Evolutionary conservation across 2,888 invertebrate genomes (phyloP).

Genomic region (Sympetrum striolatum): DNA sequence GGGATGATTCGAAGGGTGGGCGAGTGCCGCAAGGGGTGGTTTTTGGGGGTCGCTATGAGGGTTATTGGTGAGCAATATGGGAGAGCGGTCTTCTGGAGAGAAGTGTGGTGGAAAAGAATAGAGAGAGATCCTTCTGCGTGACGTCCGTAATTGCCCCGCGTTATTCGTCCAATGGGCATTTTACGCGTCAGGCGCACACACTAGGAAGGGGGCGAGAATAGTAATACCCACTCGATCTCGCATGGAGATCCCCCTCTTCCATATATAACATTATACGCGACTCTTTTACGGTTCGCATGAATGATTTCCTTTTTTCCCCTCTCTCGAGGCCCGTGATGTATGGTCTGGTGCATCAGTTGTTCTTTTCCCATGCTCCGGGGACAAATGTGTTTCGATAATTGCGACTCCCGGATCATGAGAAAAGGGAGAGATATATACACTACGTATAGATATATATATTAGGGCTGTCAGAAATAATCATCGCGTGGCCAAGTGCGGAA

Average conservation of each 20-base stretch:
- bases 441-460: not conserved
- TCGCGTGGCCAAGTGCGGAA: not conserved
- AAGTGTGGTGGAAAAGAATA: not conserved
- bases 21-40: not conserved
- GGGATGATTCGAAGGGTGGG: not conserved
- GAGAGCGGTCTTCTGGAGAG: not conserved
- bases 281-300: not conserved
- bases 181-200: constrained; percentile 18
- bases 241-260: not conserved
- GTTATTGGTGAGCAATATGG: not conserved
- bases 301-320: not conserved
- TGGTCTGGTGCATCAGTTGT: constrained; percentile 31
- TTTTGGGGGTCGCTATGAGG: too few species aligned
- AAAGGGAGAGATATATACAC: not conserved
- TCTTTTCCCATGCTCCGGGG: constrained; percentile 37
- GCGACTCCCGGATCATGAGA: not conserved
- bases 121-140: not conserved
- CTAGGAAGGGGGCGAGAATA: not conserved
- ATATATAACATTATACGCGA: not conserved
- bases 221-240: not conserved
- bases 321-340: not conserved
- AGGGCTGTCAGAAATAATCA: not conserved
- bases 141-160: not conserved
- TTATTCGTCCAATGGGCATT: not conserved
- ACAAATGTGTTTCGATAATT: constrained; percentile 40